phyloP scores from a whole-genome alignment of 2,797 vertebrate species.

The Dermochelys coriacea region DNA sequence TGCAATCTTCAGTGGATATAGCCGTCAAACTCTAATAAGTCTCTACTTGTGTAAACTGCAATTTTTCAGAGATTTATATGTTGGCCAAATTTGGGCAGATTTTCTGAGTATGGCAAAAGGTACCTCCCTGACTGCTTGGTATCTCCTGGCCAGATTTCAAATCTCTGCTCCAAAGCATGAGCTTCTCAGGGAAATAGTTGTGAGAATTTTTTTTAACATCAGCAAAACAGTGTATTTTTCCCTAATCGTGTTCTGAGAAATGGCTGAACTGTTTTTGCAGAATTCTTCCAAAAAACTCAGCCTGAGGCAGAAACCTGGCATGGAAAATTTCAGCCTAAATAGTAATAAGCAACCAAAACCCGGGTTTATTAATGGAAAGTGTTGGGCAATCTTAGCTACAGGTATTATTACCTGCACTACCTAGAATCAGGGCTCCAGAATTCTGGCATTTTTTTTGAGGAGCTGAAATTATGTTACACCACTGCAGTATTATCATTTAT shows the following conservation, averaged over 20 bases:
- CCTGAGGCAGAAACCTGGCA: neutral
- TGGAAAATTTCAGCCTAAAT: neutral
- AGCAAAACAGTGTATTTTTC: slow-evolving; percentile 30
- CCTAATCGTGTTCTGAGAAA: neutral
- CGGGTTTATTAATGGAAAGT: neutral
- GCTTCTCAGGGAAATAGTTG: slow-evolving; percentile 30
- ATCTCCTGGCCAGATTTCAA: slow-evolving; percentile 72
- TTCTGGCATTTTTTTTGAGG: neutral
- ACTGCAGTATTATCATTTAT: neutral
- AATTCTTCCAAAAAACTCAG: neutral
- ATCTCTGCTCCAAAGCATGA: slow-evolving; percentile 61
- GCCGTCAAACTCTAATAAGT: slow-evolving; percentile 63
- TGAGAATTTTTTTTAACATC: slow-evolving; percentile 50
- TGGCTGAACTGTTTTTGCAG: neutral
- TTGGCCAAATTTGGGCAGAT: slow-evolving; percentile 62
- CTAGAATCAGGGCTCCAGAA: neutral
- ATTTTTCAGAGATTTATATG: slow-evolving; percentile 61
- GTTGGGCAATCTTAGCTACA: neutral
- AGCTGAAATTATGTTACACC: neutral
- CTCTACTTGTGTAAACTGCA: slow-evolving; percentile 67
- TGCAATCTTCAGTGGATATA: slow-evolving; percentile 51
- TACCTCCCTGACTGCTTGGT: slow-evolving; percentile 59
- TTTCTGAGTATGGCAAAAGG: slow-evolving; percentile 67
- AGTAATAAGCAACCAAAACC: neutral
- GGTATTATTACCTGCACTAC: neutral